phyloP scores from a whole-genome alignment of 1,140 invertebrate genomes.

The Drosophila neocordata region DNA sequence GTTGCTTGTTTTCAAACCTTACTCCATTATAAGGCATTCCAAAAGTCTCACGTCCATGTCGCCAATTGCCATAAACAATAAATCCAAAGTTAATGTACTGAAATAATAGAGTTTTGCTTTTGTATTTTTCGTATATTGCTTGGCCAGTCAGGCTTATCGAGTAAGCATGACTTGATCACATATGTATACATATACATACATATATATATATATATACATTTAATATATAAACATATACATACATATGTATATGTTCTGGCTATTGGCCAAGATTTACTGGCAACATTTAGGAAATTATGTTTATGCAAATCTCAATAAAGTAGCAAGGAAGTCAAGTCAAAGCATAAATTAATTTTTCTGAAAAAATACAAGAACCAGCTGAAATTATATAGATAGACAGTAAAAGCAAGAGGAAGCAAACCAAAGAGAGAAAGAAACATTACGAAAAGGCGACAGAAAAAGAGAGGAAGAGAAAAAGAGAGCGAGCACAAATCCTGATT shows the following conservation, averaged over 20 bases:
- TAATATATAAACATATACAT: not conserved
- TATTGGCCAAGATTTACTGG: slow-evolving; percentile 54
- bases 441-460: not conserved
- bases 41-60: not conserved
- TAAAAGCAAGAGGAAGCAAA: not conserved
- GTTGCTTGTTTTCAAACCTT: not conserved
- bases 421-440: not conserved
- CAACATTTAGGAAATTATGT: slow-evolving; percentile 67
- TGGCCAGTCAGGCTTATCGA: slow-evolving; percentile 32
- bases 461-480: slow-evolving; percentile 19
- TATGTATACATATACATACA: not conserved
- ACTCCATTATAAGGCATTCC: not conserved
- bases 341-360: slow-evolving; percentile 74
- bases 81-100: slow-evolving; percentile 76
- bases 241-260: not conserved
- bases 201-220: not conserved
- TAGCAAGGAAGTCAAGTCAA: slow-evolving; percentile 38
- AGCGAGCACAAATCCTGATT: slow-evolving; percentile 74
- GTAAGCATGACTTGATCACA: slow-evolving; percentile 23
- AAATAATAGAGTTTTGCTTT: slow-evolving; percentile 75
- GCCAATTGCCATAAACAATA: slow-evolving; percentile 65
- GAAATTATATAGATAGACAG: not conserved
- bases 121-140: slow-evolving; percentile 11
- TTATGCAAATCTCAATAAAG: slow-evolving; percentile 75
- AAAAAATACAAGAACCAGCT: slow-evolving; percentile 15